These are phyloP conservation scores for Tenthredo mesomela DNA, from an alignment of 2,888 invertebrate species.

Conservation along the genomic window DNA sequence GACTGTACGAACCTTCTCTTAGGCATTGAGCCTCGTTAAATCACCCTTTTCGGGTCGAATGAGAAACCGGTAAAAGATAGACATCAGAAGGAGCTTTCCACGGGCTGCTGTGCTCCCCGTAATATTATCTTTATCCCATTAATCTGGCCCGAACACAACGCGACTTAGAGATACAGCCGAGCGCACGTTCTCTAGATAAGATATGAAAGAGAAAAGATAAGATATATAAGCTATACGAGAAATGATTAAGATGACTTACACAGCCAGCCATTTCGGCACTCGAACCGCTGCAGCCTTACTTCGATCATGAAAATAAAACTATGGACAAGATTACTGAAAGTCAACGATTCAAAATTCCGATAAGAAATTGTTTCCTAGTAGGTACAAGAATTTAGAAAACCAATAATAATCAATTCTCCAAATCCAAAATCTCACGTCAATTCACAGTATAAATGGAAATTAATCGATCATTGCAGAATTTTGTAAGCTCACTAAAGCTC, in stretches of 20 bases:
- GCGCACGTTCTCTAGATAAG: background rate
- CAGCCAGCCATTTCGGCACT: background rate
- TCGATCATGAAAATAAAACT: background rate
- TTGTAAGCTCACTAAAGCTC: background rate
- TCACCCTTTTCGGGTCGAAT: constrained; percentile 43
- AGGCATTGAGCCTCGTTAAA: constrained; percentile 28
- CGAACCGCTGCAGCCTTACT: background rate
- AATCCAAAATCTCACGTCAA: background rate
- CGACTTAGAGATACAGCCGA: background rate
- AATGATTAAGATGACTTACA: constrained; percentile 23
- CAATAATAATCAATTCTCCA: background rate
- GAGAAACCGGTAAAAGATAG: constrained; percentile 37
- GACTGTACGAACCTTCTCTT: background rate
- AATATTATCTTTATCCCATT: constrained; percentile 44
- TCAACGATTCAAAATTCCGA: background rate
- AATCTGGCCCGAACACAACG: constrained; percentile 26
- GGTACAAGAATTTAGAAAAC: background rate
- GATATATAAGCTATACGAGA: background rate
- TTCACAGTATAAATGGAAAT: background rate
- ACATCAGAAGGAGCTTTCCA: constrained; percentile 35
- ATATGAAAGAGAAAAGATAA: constrained; percentile 32
- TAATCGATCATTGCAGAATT: background rate
- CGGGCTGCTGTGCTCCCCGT: constrained; percentile 6
- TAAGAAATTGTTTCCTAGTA: background rate
- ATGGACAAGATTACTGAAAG: background rate